phyloP scores from a whole-genome alignment of 2,113 vertebrate genomes.

The Eira barbara region DNA sequence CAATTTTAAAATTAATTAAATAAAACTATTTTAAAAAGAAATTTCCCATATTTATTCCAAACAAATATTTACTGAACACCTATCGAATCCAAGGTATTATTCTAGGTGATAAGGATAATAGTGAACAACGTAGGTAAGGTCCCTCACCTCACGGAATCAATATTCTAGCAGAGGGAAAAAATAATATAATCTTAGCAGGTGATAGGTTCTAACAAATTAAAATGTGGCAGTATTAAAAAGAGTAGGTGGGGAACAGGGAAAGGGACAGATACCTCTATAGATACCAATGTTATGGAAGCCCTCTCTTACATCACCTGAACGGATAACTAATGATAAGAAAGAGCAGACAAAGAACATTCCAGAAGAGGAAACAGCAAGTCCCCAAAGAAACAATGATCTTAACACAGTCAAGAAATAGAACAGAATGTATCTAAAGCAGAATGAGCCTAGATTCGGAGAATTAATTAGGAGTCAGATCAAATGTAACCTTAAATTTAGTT shows the following conservation, averaged over 20 bases:
- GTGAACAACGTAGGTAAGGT: neutral
- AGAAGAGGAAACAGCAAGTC: neutral
- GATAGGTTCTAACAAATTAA: neutral
- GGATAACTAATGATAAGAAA: neutral
- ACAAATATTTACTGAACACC: neutral
- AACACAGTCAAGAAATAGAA: neutral
- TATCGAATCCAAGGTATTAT: neutral
- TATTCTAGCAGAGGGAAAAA: neutral
- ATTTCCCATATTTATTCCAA: neutral
- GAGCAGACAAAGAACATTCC: neutral
- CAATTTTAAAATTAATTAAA: neutral
- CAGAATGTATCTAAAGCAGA: neutral
- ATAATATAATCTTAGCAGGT: neutral
- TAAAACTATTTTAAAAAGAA: neutral
- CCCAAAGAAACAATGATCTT: neutral
- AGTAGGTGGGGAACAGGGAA: rapidly evolving
- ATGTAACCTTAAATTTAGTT: neutral
- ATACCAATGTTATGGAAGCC: neutral
- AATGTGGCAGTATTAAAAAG: neutral
- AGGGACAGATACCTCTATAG: neutral
- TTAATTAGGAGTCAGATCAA: neutral
- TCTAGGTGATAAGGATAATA: neutral
- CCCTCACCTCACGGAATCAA: neutral
- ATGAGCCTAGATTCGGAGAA: neutral
- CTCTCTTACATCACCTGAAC: neutral